Conservation (phyloP, 2,113 vertebrate genomes). For the Xiphias gladius region DNA sequence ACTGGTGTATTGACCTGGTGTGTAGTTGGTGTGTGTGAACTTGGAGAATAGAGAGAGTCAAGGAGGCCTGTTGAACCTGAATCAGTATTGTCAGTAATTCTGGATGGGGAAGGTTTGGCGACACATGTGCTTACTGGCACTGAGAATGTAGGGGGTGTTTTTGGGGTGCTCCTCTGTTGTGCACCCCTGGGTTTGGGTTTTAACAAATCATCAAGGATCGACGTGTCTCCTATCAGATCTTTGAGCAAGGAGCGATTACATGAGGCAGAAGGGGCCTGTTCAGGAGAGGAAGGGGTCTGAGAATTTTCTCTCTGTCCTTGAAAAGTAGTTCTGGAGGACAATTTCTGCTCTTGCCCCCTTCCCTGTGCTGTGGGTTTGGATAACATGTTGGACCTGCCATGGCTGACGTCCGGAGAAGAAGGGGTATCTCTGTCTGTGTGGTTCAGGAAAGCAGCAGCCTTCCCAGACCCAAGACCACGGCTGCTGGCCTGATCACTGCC, state of each 20-base stretch:
- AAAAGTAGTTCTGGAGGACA: constrained; percentile 3
- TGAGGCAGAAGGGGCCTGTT: constrained; percentile 20
- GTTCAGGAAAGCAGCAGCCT: constrained; percentile 56
- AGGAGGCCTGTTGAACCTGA: background rate
- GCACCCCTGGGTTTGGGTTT: constrained; percentile 76
- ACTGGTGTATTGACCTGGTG: constrained; percentile 7
- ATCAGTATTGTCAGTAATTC: background rate
- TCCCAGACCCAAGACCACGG: constrained; percentile 66
- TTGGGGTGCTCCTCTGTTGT: constrained; percentile 21
- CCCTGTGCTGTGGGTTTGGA: constrained; percentile 62
- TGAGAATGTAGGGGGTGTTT: constrained; percentile 11
- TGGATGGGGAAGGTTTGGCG: background rate
- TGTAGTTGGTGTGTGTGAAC: constrained; percentile 2
- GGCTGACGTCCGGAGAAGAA: constrained; percentile 64
- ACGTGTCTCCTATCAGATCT: constrained; percentile 94
- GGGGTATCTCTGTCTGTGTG: constrained; percentile 67
- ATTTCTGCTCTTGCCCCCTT: constrained; percentile 37
- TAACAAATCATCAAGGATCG: constrained; percentile 92
- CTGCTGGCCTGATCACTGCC: constrained; percentile 54
- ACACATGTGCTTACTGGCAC: background rate
- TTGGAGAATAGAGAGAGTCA: background rate
- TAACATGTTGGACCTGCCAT: constrained; percentile 36
- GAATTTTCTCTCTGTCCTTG: constrained; percentile 27
- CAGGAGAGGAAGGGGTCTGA: constrained; percentile 2
- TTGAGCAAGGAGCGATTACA: constrained; percentile 65